Evolutionary conservation across 2,113 vertebrate genomes (phyloP).

Genomic region (Meleagris gallopavo): DNA sequence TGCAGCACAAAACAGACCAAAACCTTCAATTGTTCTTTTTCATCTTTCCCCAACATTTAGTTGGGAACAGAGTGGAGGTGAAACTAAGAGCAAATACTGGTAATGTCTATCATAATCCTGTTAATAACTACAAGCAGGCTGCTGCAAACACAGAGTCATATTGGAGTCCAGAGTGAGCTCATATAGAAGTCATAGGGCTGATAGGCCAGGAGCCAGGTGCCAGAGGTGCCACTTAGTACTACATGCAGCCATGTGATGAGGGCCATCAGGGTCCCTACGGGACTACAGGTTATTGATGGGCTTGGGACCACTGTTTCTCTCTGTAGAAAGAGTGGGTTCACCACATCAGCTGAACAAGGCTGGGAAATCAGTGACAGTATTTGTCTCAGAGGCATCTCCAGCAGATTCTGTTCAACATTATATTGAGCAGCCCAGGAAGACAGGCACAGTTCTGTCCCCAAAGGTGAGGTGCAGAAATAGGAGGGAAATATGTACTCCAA

Average conservation of each 20-base stretch:
- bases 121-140: neutral
- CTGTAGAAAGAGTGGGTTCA: neutral
- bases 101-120: neutral
- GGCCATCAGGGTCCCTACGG: accelerated
- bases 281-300: neutral
- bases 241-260: neutral
- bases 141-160: neutral
- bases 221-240: accelerated
- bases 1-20: neutral
- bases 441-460: neutral
- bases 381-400: neutral
- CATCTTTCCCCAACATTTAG: neutral
- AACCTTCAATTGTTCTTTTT: neutral
- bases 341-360: neutral
- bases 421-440: neutral
- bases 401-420: neutral
- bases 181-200: neutral
- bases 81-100: neutral
- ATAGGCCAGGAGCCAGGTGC: accelerated
- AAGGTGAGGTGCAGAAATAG: neutral
- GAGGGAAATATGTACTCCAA: constrained; percentile 21
- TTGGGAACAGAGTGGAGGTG: neutral
- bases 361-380: accelerated
- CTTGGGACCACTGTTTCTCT: accelerated
- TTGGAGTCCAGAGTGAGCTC: too few species aligned